These are phyloP conservation scores for Heliocidaris erythrogramma DNA, from an alignment of 35 echinoderm and acorn worm genomes.

Conservation along the genomic window DNA sequence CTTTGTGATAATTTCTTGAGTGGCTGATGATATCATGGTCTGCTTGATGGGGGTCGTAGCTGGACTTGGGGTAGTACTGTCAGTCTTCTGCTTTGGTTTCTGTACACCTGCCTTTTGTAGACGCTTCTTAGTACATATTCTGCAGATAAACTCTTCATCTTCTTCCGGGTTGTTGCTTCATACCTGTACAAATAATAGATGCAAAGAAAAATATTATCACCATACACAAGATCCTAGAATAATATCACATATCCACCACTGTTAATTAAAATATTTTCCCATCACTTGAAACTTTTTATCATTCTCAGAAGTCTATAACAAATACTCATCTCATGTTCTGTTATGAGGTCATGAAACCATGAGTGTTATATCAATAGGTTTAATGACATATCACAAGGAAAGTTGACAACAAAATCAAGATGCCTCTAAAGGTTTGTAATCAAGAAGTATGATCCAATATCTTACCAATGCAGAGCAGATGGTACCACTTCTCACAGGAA, in stretches of 20 bases:
- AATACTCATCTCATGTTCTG: too few relatives aligned
- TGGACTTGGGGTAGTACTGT: conserved; percentile 58
- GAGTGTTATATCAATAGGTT: background rate
- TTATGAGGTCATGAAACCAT: background rate
- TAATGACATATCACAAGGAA: background rate
- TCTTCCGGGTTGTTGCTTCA: conserved; percentile 86
- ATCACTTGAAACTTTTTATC: too few relatives aligned
- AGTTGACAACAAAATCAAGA: background rate
- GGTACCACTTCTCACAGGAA: conserved; percentile 94
- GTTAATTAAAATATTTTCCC: too few relatives aligned
- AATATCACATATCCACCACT: background rate
- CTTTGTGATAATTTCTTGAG: background rate
- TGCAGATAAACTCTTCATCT: conserved; percentile 91
- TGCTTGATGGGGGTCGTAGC: conserved; percentile 1
- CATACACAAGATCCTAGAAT: background rate
- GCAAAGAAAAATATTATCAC: background rate
- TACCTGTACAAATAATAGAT: conserved; percentile 62
- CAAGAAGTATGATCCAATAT: background rate
- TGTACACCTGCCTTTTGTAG: conserved; percentile 59
- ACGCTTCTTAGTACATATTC: conserved; percentile 71
- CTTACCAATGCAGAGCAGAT: conserved; percentile 97
- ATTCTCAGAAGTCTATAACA: too few relatives aligned
- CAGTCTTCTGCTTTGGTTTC: conserved; percentile 54
- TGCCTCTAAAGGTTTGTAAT: background rate
- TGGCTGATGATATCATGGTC: background rate